Evolutionary conservation across 2,888 invertebrate species (phyloP), one percentile per base, ranked within the genome.

Genomic region (Bedellia somnulentella): DNA sequence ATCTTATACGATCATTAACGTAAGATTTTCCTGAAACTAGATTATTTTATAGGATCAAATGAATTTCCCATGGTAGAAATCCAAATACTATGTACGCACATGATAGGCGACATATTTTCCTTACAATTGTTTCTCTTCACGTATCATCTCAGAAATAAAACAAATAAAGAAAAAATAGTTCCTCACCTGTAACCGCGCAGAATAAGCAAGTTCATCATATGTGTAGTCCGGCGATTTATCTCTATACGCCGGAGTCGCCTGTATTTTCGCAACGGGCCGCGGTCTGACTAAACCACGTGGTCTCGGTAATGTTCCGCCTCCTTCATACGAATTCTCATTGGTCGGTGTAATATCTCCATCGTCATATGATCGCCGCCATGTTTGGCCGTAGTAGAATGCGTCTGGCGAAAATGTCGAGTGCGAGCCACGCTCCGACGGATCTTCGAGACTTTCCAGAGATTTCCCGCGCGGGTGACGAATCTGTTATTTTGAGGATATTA

Each of bases 261-360:
- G 63, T 31, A 82, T 87, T 62, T 92, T 92, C 5, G 90, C 89
- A 9, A 90, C 83, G 1, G 90, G 89, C 29, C 91, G 78, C 4
- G 91, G 89, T 35, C 89, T 82, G 14, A 90, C 87, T 9, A 88
- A 71, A 1, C 88, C 88, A 38, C 91, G 78, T 3, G 92, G 93
- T 32, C 94, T 82, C 1, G 93, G 93, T 36, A 94, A 60, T 0
- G 94, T 94, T 5, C 93, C 92, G 2, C 89, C 88, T 0, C 89
- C 89, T 44, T 87, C 87, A 44, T 76, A 73, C 0, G 61, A 57
- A 35, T 57, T 54, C 39, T 93, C 92, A 52, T 93, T 93, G 27
- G 93, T 93, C 9, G 73, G 73, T 17, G 93, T 93, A 39, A 93
- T 87, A 58, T 93, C 93, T 11, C 93, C 93, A 52, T 93, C 93